Evolutionary conservation across 2,113 vertebrate genomes (phyloP), one percentile per base, ranked within the genome.

Genomic region (Chionis minor): DNA sequence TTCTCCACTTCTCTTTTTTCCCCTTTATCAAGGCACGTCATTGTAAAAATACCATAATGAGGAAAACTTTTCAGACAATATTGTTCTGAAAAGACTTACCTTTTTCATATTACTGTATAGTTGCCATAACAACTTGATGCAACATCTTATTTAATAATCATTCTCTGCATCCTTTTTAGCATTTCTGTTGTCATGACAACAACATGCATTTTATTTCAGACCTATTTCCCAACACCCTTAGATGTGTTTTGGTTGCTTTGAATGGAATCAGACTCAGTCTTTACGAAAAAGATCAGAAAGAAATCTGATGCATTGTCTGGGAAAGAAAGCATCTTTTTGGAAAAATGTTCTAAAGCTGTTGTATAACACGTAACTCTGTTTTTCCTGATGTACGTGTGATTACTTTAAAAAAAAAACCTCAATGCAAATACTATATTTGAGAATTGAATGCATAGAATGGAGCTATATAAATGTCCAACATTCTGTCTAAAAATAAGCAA

Each of bases 111-210:
- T 93, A 96, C 92, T 88, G 55, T 86, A 80, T 83, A 94, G 97
- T 97, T 98, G 81, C 97, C 94, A 98, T 98, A 98, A 98, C 97
- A 97, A 97, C 97, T 90, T 87, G 77, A 96, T 92, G 81, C 78
- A 91, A 87, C 82, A 92, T 77, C 66, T 82, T 94, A 92, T 94
- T 97, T 96, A 92, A 91, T 91, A 96, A 97, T 96, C 65, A 92
- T 71, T 95, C 85, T 94, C 95, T 45, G 30, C 75, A 96, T 96
- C 74, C 88, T 94, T 97, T 94, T 97, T 92, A 97, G 72, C 91
- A 97, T 96, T 96, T 95, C 59, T 66, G 96, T 98, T 98, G 96
- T 96, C 94, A 97, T 97, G 97, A 94, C 98, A 97, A 98, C 97
- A 86, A 91, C 92, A 95, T 23, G 26, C 66, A 92, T 90, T 96